Conservation (phyloP, 2,113 vertebrate species). For the Lontra canadensis region DNA sequence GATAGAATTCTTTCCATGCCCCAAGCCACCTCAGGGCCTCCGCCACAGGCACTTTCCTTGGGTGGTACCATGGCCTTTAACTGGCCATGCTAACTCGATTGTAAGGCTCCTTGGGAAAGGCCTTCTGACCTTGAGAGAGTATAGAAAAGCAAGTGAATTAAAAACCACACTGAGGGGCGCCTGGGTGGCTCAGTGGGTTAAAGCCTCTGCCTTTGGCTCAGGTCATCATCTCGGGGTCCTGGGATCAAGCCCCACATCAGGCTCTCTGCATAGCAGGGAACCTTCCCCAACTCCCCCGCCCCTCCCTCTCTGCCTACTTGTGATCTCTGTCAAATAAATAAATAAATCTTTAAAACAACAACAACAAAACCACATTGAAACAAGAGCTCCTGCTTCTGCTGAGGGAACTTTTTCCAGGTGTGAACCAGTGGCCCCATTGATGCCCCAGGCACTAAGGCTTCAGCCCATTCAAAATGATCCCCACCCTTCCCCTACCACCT, state of each 20-base stretch:
- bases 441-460: not conserved
- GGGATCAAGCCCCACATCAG: no score
- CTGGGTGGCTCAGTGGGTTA: no score
- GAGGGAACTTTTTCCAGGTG: not conserved
- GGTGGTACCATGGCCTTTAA: not conserved
- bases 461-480: not conserved
- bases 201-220: no score
- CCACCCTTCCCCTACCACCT: not conserved
- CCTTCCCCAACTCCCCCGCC: no score
- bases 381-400: not conserved
- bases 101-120: not conserved
- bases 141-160: slow-evolving; percentile 45
- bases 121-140: not conserved
- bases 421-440: not conserved
- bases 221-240: no score
- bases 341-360: no score
- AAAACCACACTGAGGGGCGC: not conserved
- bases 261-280: no score
- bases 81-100: not conserved
- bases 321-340: no score
- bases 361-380: not conserved
- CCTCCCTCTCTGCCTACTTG: no score
- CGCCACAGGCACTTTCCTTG: not conserved
- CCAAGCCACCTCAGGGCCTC: not conserved
- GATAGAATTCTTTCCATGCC: not conserved